Evolutionary conservation across 2,113 vertebrate species (phyloP).

Genomic region (Panthera leo): DNA sequence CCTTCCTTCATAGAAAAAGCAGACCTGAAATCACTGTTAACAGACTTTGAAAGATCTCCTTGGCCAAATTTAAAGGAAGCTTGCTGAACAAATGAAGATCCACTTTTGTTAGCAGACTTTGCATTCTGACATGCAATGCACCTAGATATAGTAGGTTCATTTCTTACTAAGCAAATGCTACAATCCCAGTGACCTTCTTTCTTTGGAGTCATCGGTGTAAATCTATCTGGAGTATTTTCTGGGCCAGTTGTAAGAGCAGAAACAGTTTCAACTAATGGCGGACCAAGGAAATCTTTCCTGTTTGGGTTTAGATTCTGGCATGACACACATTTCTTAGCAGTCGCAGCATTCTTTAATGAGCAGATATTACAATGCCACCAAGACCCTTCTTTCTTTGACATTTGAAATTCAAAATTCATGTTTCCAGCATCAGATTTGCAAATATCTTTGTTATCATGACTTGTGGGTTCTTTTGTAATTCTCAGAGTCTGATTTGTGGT

Average conservation of each 20-base stretch:
- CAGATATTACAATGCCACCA: constrained; percentile 91
- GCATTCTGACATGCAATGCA: constrained; percentile 87
- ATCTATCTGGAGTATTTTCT: constrained; percentile 64
- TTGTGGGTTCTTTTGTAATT: constrained; percentile 70
- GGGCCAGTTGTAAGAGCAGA: constrained; percentile 64
- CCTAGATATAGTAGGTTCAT: constrained; percentile 80
- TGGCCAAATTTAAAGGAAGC: constrained; percentile 86
- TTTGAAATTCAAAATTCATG: constrained; percentile 85
- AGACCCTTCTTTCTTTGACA: constrained; percentile 87
- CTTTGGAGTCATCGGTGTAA: constrained; percentile 86
- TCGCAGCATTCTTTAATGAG: constrained; percentile 86
- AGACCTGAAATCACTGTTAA: constrained; percentile 76
- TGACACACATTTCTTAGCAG: constrained; percentile 83
- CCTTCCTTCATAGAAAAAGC: constrained; percentile 82
- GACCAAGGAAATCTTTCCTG: constrained; percentile 44
- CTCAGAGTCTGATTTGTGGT: constrained; percentile 56
- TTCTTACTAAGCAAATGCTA: constrained; percentile 85
- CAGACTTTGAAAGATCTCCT: constrained; percentile 70
- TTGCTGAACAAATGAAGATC: constrained; percentile 58
- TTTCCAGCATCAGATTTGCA: constrained; percentile 71
- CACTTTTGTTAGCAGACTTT: constrained; percentile 77
- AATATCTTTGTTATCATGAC: constrained; percentile 73
- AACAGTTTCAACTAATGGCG: constrained; percentile 58
- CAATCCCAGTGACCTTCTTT: constrained; percentile 92
- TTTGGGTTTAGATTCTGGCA: constrained; percentile 84